Percentiles rank a stretch among this genome's conserved stretches.
Evolutionary conservation across 2,888 invertebrate species (phyloP).

Genomic region (Cheilosia pagana): DNA sequence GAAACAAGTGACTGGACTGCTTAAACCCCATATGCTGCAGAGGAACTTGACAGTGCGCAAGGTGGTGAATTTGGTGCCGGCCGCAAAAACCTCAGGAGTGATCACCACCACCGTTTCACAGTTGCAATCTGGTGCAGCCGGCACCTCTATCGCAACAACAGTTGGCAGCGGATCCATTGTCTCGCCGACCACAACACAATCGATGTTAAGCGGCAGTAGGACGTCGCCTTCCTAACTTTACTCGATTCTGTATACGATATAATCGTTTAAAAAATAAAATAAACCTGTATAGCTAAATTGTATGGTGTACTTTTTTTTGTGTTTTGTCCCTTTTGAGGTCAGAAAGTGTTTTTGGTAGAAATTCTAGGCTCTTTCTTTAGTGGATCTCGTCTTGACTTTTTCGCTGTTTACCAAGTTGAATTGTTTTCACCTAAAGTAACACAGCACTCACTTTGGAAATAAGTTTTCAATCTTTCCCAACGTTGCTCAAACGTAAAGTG

Average conservation of each 20-base stretch:
- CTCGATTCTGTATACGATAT: neutral
- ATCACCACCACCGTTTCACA: constrained; percentile 73
- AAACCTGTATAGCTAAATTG: neutral
- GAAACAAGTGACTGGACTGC: constrained; percentile 77
- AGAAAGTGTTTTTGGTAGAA: no score
- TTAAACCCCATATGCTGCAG: constrained; percentile 78
- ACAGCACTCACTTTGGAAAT: no score
- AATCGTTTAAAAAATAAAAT: neutral
- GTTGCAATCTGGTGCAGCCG: constrained; percentile 61
- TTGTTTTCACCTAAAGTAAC: no score
- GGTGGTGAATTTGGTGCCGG: constrained; percentile 78
- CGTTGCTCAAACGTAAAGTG: no score
- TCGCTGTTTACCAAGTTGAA: no score
- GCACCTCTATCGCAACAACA: constrained; percentile 34
- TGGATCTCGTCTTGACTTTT: no score
- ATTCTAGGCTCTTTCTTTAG: no score
- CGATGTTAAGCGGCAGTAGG: constrained; percentile 1
- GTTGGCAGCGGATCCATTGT: constrained; percentile 33
- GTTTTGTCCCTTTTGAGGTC: no score
- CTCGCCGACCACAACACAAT: constrained; percentile 30
- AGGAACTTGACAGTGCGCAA: constrained; percentile 80
- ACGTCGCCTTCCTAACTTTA: constrained; percentile 31
- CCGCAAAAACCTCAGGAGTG: constrained; percentile 73
- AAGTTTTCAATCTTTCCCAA: no score
- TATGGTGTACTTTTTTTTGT: neutral